phyloP scores from a whole-genome alignment of 1,140 invertebrate genomes.

The Leptoteleia sp. region DNA sequence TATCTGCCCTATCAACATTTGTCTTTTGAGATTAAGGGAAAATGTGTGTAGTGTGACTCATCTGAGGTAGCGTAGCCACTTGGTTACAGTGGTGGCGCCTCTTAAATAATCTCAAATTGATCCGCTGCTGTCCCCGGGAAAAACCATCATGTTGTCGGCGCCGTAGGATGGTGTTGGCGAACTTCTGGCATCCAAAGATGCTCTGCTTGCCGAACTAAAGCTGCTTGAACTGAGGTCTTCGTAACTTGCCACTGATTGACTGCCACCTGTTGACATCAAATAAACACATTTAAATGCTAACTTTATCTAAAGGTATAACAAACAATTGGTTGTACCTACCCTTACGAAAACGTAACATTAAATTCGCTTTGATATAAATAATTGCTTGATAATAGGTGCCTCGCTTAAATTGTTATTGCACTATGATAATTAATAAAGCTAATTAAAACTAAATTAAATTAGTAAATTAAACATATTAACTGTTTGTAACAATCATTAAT shows the following conservation, averaged over 20 bases:
- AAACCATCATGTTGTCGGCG: constrained; percentile 88
- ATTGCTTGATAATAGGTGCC: background rate
- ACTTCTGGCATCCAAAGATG: constrained; percentile 88
- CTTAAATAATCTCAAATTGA: constrained; percentile 83
- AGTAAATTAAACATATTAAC: too few relatives aligned
- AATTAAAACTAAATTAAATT: too few relatives aligned
- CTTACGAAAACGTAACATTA: constrained; percentile 37
- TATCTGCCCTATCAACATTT: background rate
- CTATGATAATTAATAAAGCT: too few relatives aligned
- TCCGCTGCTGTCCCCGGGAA: constrained; percentile 87
- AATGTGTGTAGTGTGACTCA: constrained; percentile 56
- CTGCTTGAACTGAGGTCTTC: constrained; percentile 91
- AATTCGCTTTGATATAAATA: background rate
- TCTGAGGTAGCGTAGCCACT: constrained; percentile 76
- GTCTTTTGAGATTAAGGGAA: background rate
- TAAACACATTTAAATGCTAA: constrained; percentile 3
- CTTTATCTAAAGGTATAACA: background rate
- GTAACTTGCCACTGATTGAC: constrained; percentile 83
- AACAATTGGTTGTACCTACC: constrained; percentile 32
- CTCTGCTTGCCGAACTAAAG: constrained; percentile 89
- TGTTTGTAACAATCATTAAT: too few relatives aligned
- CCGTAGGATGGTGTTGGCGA: constrained; percentile 85
- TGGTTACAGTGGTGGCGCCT: constrained; percentile 71
- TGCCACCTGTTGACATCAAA: constrained; percentile 80
- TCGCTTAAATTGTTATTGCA: too few relatives aligned